These are phyloP conservation scores for Scaptomyza caliginosa DNA, from an alignment of 2,888 invertebrate genomes.

Conservation along the genomic window DNA sequence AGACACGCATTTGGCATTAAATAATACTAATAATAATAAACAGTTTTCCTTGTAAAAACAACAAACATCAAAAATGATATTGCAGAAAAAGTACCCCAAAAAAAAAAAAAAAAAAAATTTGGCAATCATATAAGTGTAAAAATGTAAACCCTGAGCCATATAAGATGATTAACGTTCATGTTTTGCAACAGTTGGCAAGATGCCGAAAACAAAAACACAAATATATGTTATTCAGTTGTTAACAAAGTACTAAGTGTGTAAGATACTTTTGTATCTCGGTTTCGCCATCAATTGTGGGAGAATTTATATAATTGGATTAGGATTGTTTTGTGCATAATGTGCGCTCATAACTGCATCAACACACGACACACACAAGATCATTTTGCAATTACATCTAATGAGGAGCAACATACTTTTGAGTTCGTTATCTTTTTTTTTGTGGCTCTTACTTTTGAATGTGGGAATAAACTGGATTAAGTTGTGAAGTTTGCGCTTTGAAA, in stretches of 20 bases:
- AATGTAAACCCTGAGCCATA: conserved; percentile 51
- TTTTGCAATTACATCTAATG: conserved; percentile 37
- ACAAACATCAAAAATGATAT: conserved; percentile 52
- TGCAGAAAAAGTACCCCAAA: conserved; percentile 42
- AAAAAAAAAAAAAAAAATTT: no score
- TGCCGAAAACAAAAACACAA: conserved; percentile 3
- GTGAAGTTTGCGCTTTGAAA: conserved; percentile 3
- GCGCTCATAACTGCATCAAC: conserved; percentile 35
- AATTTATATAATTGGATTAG: conserved; percentile 51
- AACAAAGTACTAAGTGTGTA: conserved; percentile 32
- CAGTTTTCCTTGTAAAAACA: conserved; percentile 40
- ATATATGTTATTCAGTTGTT: no score
- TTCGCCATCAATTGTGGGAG: conserved; percentile 68
- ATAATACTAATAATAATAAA: no score
- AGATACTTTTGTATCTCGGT: conserved; percentile 1
- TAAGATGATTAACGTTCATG: conserved; percentile 57
- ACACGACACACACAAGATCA: conserved; percentile 23
- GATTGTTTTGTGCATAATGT: conserved; percentile 26
- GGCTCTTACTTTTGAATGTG: no score
- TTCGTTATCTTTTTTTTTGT: conserved; percentile 12
- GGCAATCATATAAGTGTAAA: no score
- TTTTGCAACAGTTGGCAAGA: conserved; percentile 40
- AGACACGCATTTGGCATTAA: conserved; percentile 47
- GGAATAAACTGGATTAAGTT: conserved; percentile 13
- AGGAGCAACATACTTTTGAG: background rate